A percentile compares a stretch with the other conserved stretches of the same genome.
These are phyloP conservation scores for Pammene aurita DNA, from an alignment of 2,888 invertebrate genomes.

Conservation along the genomic window DNA sequence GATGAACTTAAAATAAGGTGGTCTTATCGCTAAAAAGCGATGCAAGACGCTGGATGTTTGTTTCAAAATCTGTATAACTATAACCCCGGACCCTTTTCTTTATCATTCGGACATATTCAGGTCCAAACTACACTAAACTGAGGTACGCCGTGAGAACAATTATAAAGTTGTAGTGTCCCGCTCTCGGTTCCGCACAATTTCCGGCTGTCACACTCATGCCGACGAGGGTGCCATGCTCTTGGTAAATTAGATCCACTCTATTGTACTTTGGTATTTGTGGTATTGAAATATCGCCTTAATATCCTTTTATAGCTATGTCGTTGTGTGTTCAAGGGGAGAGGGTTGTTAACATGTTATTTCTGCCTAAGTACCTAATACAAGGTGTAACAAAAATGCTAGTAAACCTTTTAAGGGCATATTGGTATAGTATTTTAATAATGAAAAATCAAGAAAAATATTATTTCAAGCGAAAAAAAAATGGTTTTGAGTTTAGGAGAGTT, in stretches of 20 bases:
- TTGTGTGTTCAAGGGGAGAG: background rate
- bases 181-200: conserved; percentile 24
- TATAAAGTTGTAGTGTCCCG: conserved; percentile 19
- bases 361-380: too few relatives aligned
- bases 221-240: conserved; percentile 14
- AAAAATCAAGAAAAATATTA: too few relatives aligned
- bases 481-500: too few relatives aligned
- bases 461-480: too few relatives aligned
- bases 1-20: too few relatives aligned
- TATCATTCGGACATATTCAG: background rate
- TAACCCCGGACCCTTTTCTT: background rate
- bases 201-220: conserved; percentile 29
- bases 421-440: too few relatives aligned
- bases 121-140: background rate
- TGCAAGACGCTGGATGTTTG: too few relatives aligned
- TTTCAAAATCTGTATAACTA: too few relatives aligned
- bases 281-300: conserved; percentile 12
- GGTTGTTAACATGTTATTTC: too few relatives aligned
- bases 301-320: background rate
- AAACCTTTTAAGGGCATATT: too few relatives aligned
- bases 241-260: conserved; percentile 20
- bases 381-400: too few relatives aligned
- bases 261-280: conserved; percentile 4
- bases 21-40: too few relatives aligned
- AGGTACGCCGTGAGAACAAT: conserved; percentile 2